These are phyloP conservation scores for Saturnia japonica DNA, from an alignment of 2,888 invertebrate species.

Conservation along the genomic window DNA sequence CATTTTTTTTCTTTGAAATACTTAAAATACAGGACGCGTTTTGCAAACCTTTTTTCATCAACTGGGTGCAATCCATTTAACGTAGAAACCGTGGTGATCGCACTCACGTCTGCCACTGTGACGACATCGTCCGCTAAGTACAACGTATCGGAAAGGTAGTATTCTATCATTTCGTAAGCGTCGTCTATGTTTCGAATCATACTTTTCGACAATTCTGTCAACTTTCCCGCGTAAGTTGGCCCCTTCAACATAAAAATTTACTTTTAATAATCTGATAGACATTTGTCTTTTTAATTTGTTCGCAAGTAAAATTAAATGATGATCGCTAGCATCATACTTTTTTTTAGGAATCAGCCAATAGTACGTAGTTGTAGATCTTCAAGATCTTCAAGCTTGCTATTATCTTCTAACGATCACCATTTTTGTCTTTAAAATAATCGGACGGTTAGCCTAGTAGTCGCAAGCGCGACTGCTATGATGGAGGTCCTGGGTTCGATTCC, in stretches of 20 bases:
- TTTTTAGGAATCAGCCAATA: not conserved
- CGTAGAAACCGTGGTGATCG: slow-evolving; percentile 55
- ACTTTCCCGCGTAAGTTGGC: slow-evolving; percentile 58
- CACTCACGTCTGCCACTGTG: slow-evolving; percentile 66
- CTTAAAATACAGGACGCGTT: not conserved
- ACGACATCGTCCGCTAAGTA: slow-evolving; percentile 59
- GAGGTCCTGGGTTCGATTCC: no score
- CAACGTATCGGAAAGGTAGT: slow-evolving; percentile 52
- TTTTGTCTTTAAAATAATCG: no score
- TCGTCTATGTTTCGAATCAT: slow-evolving; percentile 53
- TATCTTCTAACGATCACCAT: no score
- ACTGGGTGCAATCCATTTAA: slow-evolving; percentile 59
- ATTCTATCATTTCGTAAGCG: slow-evolving; percentile 61
- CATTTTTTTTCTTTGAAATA: not conserved
- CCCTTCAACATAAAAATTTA: slow-evolving; percentile 42
- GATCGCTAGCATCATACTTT: not conserved
- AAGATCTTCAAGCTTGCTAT: no score
- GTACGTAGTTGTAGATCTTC: no score
- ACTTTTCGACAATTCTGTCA: slow-evolving; percentile 53
- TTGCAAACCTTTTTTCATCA: slow-evolving; percentile 50
- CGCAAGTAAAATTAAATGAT: not conserved
- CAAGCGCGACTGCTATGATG: no score
- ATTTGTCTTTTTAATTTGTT: not conserved
- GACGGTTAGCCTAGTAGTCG: no score
- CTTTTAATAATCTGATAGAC: not conserved